Evolutionary conservation across 2,113 vertebrate genomes (phyloP), one percentile per base, ranked within the genome.

Genomic region (Grammomys dolichurus): DNA sequence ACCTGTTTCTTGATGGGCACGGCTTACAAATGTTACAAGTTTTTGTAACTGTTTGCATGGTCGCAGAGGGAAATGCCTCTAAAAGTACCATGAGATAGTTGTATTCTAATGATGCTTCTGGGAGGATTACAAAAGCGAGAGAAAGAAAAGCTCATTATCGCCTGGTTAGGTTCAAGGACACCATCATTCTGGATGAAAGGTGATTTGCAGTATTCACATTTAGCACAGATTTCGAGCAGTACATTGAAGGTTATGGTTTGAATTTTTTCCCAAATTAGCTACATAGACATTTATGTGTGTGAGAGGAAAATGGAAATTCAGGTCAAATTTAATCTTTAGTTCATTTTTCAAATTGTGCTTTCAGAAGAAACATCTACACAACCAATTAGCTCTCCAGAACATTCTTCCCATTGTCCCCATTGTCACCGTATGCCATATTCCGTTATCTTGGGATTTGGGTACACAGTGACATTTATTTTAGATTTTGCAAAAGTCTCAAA

Each of bases 231-330:
- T 95, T 95, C 94, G 88, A 95, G 95, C 80, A 46, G 26, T 89
- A 80, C 94, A 91, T 87, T 90, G 93, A 97, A 92, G 90, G 90
- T 96, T 93, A 95, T 75, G 84, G 97, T 94, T 96, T 96, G 96
- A 91, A 93, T 97, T 97, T 97, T 97, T 97, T 80, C 90, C 89
- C 77, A 97, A 96, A 96, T 96, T 96, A 96, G 93, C 56, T 97
- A 89, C 87, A 85, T 94, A 89, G 82, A 81, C 87, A 89, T 92
- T 94, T 97, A 60, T 97, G 26, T 67, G 40, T 75, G 73, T 40
- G 22, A 91, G 84, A 90, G 77, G 95, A 96, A 95, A 96, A 95
- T 97, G 96, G 92, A 96, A 97, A 96, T 97, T 95, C 94, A 97
- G 95, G 97, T 97, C 95, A 96, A 89, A 97, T 97, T 96, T 96